phyloP scores from a whole-genome alignment of 2,888 invertebrate genomes.

The Sinhomidia bicolor region DNA sequence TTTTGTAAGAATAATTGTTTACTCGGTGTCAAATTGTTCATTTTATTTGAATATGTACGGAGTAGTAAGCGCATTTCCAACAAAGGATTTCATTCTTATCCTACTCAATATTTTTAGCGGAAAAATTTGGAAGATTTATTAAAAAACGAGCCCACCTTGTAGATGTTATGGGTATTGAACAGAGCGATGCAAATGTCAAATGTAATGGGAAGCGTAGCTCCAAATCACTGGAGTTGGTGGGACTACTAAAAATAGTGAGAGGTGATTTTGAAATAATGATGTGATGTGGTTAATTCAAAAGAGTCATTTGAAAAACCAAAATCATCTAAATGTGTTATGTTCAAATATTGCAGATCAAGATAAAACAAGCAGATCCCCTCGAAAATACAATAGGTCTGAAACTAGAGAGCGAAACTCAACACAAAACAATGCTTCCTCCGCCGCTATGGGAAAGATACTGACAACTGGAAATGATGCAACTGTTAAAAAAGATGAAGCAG shows the following conservation, averaged over 20 bases:
- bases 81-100: too few species aligned
- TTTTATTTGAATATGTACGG: too few species aligned
- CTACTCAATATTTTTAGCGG: slow-evolving; percentile 19
- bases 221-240: slow-evolving; percentile 13
- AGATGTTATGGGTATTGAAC: slow-evolving; percentile 19
- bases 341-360: neutral
- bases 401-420: too few species aligned
- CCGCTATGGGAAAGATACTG: neutral
- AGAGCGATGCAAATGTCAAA: neutral
- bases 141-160: slow-evolving; percentile 6
- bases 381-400: too few species aligned
- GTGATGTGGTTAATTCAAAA: too few species aligned
- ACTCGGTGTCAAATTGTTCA: too few species aligned
- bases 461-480: neutral
- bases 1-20: slow-evolving; percentile 13
- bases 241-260: slow-evolving; percentile 4
- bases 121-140: slow-evolving; percentile 19
- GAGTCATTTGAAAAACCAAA: too few species aligned
- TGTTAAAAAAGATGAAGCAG: neutral
- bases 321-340: too few species aligned
- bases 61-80: too few species aligned
- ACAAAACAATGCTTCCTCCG: neutral
- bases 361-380: neutral
- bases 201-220: slow-evolving; percentile 14
- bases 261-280: too few species aligned